Percentiles rank a stretch among this genome's conserved stretches.
phyloP scores from a whole-genome alignment of 2,113 vertebrate genomes.

The Ptilonorhynchus violaceus region DNA sequence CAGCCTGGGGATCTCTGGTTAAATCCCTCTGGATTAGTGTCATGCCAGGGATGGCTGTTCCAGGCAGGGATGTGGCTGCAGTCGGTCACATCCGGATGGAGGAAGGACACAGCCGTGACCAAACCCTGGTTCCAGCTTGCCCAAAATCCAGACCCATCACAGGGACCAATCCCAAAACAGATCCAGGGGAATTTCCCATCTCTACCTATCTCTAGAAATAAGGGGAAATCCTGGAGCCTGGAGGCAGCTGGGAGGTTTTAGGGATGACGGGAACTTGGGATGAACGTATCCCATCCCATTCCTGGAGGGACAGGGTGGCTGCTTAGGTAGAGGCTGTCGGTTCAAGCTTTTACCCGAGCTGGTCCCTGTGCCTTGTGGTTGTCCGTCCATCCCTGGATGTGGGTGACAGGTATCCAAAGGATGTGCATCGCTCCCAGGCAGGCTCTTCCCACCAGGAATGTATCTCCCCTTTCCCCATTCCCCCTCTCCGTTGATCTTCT shows the following conservation, averaged over 20 bases:
- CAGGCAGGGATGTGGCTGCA: not conserved
- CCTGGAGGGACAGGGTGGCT: not conserved
- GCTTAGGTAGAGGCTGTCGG: not conserved
- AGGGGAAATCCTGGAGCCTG: not conserved
- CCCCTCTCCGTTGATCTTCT: not conserved
- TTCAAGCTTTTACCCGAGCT: not conserved
- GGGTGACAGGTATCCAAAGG: fast-evolving
- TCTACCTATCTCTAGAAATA: not conserved
- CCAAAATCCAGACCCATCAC: not conserved
- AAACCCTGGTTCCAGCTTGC: not conserved
- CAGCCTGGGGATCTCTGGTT: not conserved
- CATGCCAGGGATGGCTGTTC: not conserved
- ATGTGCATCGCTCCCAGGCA: fast-evolving
- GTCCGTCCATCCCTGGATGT: not conserved
- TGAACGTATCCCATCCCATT: not conserved
- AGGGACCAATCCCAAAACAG: not conserved
- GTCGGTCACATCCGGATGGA: not conserved
- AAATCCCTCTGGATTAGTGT: not conserved
- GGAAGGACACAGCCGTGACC: not conserved
- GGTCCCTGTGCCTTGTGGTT: not conserved
- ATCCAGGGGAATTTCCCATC: not conserved
- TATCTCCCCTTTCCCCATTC: not conserved
- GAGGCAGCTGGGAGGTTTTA: not conserved
- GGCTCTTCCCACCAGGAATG: not conserved
- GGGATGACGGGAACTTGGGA: not conserved